Evolutionary conservation across 2,888 invertebrate species (phyloP).

Genomic region (Plagodis dolabraria): DNA sequence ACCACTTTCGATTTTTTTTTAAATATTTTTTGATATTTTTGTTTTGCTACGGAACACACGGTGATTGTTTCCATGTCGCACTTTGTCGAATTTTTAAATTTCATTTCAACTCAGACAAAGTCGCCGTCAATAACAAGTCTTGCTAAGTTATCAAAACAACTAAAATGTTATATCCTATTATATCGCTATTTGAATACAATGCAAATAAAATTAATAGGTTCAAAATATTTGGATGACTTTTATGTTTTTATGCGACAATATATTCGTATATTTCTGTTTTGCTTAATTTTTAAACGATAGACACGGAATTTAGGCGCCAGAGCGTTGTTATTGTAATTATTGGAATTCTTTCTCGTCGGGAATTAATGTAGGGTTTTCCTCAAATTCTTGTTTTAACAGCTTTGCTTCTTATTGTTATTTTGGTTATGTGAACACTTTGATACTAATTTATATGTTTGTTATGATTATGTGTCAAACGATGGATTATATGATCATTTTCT

Average conservation of each 20-base stretch:
- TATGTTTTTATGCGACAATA: constrained; percentile 25
- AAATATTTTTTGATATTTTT: no score
- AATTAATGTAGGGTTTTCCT: constrained; percentile 22
- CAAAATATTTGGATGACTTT: constrained; percentile 29
- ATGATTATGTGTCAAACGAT: no score
- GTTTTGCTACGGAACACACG: no score
- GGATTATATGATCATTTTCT: no score
- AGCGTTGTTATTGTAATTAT: constrained; percentile 18
- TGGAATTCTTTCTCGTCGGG: constrained; percentile 23
- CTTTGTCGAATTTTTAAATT: no score
- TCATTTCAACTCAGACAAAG: background rate
- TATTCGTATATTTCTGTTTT: constrained; percentile 6
- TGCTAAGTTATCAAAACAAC: constrained; percentile 6
- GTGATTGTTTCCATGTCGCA: no score
- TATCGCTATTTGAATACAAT: constrained; percentile 31
- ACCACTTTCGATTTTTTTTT: no score
- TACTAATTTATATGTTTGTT: no score
- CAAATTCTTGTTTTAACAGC: constrained; percentile 14
- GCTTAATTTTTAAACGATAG: constrained; percentile 2
- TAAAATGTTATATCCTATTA: constrained; percentile 12
- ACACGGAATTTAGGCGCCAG: constrained; percentile 39
- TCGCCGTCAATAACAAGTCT: constrained; percentile 7
- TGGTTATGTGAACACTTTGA: background rate
- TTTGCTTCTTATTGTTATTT: constrained; percentile 10
- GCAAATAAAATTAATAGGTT: constrained; percentile 27